Base-by-base conservation (phyloP, 1,140 invertebrate species). In the Archegozetes longisetosus region DNA sequence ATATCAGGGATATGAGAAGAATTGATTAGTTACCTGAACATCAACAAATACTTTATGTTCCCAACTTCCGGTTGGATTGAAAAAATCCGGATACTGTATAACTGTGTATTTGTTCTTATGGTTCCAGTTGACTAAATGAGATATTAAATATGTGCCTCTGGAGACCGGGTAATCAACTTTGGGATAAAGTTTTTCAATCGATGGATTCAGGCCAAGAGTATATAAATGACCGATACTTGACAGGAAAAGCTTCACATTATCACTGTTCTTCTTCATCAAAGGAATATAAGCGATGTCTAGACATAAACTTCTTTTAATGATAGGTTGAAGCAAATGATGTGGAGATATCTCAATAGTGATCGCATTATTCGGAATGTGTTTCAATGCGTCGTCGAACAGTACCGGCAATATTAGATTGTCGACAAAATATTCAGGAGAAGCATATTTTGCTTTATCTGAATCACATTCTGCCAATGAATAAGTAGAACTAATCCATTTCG, bases 401-500 rank as follows among this genome's bases (percentile, higher is more conserved):
- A 94, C 89, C 22, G 86, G 81, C 59, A 69, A 74, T 20, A 62
- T 69, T 22, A 78, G 69, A 66, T 80, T 80, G 69, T 80, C 78
- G 3, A 76, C 73, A 63, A 76, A 74, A 65, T 80, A 80, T n/a
- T 76, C 76, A 32, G 77, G 73, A 22, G 74, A 76, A 3, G 74
- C n/a, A n/a, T n/a, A n/a, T n/a, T n/a, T n/a, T n/a, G n/a, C n/a
- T n/a, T n/a, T n/a, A n/a, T n/a, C n/a, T n/a, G n/a, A 0, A 80
- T 78, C 26, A 77, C 74, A 88, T 88, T 93, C 13, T 0, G 75
- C 73, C 71, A 89, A 82, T 0, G 89, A 86, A 62, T 96, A 84
- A 13, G 90, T 95, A 17, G 86, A 85, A 58, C 87, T 92, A 27
- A 96, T 78, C 93, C 94, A 98, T 61, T 79, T 81, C 0, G 77